A percentile compares a stretch with the other conserved stretches of the same genome.
These are phyloP conservation scores for Haemorhous mexicanus DNA, from an alignment of 2,113 vertebrate species.

Conservation along the genomic window DNA sequence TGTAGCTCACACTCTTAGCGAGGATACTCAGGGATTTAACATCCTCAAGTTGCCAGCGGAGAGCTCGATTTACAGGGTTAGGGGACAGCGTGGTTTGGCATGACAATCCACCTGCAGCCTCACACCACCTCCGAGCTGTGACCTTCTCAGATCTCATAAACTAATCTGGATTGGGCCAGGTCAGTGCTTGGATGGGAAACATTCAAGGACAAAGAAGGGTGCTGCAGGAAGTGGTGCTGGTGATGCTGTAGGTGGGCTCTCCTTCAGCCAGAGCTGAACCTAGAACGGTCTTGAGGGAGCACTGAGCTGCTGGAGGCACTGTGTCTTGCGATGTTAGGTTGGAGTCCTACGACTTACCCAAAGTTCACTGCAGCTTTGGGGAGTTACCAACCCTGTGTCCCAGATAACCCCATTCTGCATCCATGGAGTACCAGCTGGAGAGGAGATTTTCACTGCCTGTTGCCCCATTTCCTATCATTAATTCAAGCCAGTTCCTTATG, in stretches of 20 bases:
- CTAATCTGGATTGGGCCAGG: slow-evolving; percentile 62
- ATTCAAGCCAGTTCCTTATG: neutral
- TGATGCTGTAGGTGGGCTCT: slow-evolving; percentile 59
- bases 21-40: slow-evolving; percentile 61
- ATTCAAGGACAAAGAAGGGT: slow-evolving; percentile 53
- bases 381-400: slow-evolving; percentile 6
- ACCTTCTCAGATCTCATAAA: slow-evolving; percentile 60
- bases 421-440: slow-evolving; percentile 37
- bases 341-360: neutral
- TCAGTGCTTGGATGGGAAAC: slow-evolving; percentile 60
- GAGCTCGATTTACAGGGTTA: slow-evolving; percentile 58
- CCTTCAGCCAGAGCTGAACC: slow-evolving; percentile 52
- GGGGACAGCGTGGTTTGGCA: slow-evolving; percentile 57
- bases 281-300: neutral
- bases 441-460: slow-evolving; percentile 37
- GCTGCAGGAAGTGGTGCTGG: slow-evolving; percentile 62
- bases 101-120: slow-evolving; percentile 61
- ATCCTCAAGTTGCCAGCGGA: slow-evolving; percentile 61
- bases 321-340: neutral
- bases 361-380: neutral
- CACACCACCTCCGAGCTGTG: slow-evolving; percentile 51
- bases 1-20: slow-evolving; percentile 53
- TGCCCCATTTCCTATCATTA: slow-evolving; percentile 33
- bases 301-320: slow-evolving; percentile 32
- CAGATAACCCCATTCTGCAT: slow-evolving; percentile 19